Percentiles rank a stretch among this genome's conserved stretches.
These are phyloP conservation scores for Jaculus jaculus DNA, from an alignment of 2,113 vertebrate genomes.

Conservation along the genomic window DNA sequence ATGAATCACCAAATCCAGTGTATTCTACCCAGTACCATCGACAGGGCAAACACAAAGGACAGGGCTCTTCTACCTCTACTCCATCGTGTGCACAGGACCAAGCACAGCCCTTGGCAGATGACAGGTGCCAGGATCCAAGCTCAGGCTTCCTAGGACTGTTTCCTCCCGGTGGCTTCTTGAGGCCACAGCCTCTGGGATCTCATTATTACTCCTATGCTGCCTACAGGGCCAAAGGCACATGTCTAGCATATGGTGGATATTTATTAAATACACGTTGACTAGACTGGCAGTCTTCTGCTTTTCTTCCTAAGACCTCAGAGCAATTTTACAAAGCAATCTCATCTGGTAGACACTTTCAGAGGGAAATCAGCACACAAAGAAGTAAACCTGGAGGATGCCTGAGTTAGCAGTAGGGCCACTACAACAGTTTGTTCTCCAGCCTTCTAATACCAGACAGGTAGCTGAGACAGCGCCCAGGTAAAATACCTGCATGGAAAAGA, in stretches of 20 bases:
- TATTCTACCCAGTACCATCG: neutral
- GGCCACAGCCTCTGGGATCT: neutral
- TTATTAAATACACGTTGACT: neutral
- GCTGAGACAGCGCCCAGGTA: neutral
- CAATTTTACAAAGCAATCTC: constrained; percentile 23
- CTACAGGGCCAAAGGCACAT: neutral
- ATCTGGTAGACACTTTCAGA: neutral
- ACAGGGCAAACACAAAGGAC: neutral
- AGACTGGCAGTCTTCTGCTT: neutral
- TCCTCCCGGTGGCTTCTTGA: neutral
- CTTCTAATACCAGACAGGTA: neutral
- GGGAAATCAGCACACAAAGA: neutral
- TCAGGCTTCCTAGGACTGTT: neutral
- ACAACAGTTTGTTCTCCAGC: neutral
- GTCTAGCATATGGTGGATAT: neutral
- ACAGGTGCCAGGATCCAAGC: neutral
- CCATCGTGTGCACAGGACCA: neutral
- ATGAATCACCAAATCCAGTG: neutral
- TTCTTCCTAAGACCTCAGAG: constrained; percentile 18
- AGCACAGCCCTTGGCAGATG: too few relatives aligned
- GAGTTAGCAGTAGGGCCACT: neutral
- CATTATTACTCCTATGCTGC: neutral
- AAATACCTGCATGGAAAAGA: neutral
- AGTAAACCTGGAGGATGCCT: neutral
- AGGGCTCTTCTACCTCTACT: neutral